Evolutionary conservation across 1,140 invertebrate species (phyloP), one percentile per base, ranked within the genome.

Genomic region (Brachionus rubens): DNA sequence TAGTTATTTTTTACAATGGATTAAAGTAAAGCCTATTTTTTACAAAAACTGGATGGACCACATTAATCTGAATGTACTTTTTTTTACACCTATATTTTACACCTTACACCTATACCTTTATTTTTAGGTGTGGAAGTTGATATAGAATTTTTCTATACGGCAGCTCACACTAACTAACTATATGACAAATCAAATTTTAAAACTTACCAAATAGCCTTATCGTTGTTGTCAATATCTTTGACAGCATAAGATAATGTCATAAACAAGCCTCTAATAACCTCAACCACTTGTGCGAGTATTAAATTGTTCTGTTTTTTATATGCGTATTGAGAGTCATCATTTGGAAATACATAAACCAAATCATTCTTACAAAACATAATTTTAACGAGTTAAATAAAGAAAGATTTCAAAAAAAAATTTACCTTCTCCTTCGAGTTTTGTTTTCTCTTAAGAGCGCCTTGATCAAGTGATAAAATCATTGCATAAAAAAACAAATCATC

Each of bases 401-500:
- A n/a, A 21, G 24, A 7, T 36, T 40, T 41, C 9, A 36, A 16
- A 36, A 62, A 14, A 30, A 14, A 33, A 36, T n/a, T 14, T 43
- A 40, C 40, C 7, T 65, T 65, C 10, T 65, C 33, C 19, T 43
- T 65, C 9, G 40, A 43, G 9, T 26, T 41, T 24, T 36, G 59
- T 41, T 65, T 65, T 43, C 36, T 24, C 14, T 65, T 65, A 0
- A 65, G 24, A 46, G 59, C 24, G n/a, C 19, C 41, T 43, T 43
- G 59, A 7, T 65, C 59, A n/a, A 43, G 41, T n/a, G 59, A 65
- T 6, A 65, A 28, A 28, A 65, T 65, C 59, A 65, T 65, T 0
- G 59, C 59, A 43, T 65, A 65, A 10, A 65, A 43, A 41, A 65
- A 65, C 12, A 65, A 65, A 21, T 65, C 59, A 65, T 65, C 59